Base-by-base conservation (phyloP, 1,140 invertebrate genomes). In the Macrobrachium rosenbergii region DNA sequence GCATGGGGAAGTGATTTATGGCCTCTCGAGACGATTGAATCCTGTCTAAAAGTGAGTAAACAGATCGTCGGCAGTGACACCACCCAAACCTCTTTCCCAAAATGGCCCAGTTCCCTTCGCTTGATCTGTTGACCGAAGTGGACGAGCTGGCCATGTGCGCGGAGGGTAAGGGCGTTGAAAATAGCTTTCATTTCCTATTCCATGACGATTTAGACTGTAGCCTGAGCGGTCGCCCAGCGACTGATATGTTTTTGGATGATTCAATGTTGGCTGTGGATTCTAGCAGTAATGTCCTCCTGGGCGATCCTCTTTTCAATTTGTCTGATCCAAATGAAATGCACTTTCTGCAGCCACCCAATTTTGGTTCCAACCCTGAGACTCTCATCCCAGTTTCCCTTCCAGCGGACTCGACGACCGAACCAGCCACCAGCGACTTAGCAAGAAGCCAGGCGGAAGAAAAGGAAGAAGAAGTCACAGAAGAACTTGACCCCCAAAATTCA, bases 341-440 rank as follows among this genome's bases (percentile, higher is more conserved):
- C n/a, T 28, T 21, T 64, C 78, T 75, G 69, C 84, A 80, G 84
- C 75, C 84, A 45, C 78, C 84, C 58, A 11, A 16, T 21, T 67
- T 37, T 17, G 73, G 37, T 43, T 28, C 43, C 67, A 76, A 62
- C 82, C 78, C 84, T 23, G 78, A 87, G 78, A 87, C 84, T 87
- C 84, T 87, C 84, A 87, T 87, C 23, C 78, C 64, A 87, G 84
- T 87, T 87, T 87, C 84, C 84, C 84, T 87, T 87, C 64, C 84
- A 87, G 84, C 84, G 52, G 84, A 67, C 84, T 45, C 78, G 28
- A 23, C 84, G 73, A 16, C 28, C 76, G n/a, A n/a, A 45, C 64
- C 17, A 52, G 64, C 62, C n/a, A 52, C 23, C 43, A 37, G 28
- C 28, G 1, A 37, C 1, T 3, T 37, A 1, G 28, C 28, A 37